Evolutionary conservation across 2,113 vertebrate species (phyloP).

Genomic region (Phalacrocorax brasilianus): DNA sequence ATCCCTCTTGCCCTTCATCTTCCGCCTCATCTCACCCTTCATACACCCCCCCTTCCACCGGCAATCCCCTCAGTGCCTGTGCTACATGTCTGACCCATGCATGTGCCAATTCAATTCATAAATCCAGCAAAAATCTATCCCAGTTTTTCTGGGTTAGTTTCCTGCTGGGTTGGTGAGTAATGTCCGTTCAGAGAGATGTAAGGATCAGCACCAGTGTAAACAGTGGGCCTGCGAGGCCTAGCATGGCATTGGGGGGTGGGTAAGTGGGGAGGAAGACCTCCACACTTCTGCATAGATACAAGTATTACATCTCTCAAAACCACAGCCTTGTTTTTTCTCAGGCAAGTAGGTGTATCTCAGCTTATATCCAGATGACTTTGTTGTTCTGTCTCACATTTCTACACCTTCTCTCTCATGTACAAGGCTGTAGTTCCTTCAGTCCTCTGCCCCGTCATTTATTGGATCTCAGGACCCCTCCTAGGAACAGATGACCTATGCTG

Average conservation of each 20-base stretch:
- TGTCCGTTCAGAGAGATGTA: background rate
- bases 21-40: background rate
- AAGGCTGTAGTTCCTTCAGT: background rate
- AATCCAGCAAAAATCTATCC: background rate
- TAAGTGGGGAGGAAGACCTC: background rate
- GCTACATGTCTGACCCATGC: background rate
- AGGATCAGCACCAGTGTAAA: background rate
- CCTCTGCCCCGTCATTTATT: background rate
- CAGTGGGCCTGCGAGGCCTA: background rate
- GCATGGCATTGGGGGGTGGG: fast-evolving
- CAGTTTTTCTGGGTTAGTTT: background rate
- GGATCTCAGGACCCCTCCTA: fast-evolving
- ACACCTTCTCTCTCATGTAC: background rate
- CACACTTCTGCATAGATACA: background rate
- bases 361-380: background rate
- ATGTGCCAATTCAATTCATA: background rate
- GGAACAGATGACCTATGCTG: background rate
- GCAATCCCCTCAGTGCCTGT: background rate
- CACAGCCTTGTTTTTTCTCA: background rate
- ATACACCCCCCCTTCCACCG: background rate
- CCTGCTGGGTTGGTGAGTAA: background rate
- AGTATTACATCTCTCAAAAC: background rate
- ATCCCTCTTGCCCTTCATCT: background rate
- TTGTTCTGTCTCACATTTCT: background rate
- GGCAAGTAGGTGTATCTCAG: background rate